Evolutionary conservation across 2,888 invertebrate genomes (phyloP).

Genomic region (Synergus gifuensis): DNA sequence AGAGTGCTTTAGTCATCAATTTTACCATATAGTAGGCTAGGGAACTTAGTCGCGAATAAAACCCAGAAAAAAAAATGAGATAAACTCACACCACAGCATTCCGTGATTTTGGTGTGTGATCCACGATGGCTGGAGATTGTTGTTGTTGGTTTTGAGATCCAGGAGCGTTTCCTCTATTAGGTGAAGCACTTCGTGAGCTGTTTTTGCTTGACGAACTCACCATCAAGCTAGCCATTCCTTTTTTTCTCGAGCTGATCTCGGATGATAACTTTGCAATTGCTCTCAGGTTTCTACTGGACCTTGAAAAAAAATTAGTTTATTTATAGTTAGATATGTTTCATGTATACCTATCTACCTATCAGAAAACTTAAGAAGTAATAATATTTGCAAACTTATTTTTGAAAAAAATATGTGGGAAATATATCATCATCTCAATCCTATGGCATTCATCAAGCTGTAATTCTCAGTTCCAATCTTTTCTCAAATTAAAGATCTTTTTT

Average conservation of each 20-base stretch:
- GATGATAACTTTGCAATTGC: conserved; percentile 55
- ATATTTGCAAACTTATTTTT: not conserved
- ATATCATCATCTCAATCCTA: no score
- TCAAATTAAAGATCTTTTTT: no score
- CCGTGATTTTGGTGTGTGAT: conserved; percentile 72
- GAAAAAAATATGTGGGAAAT: no score
- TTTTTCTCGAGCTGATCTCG: conserved; percentile 54
- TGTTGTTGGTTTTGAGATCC: conserved; percentile 59
- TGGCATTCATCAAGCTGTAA: no score
- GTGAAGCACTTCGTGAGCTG: conserved; percentile 75
- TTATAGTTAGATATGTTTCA: conserved; percentile 33
- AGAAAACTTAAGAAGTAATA: not conserved
- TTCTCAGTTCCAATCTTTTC: no score
- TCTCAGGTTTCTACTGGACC: conserved; percentile 41
- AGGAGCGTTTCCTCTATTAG: conserved; percentile 68
- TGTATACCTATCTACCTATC: not conserved
- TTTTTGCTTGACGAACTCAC: conserved; percentile 73
- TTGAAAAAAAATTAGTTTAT: conserved; percentile 32
- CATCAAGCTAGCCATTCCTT: conserved; percentile 76
- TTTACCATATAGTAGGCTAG: no score
- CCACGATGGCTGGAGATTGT: conserved; percentile 64
- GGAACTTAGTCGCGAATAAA: no score
- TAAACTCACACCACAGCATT: conserved; percentile 72
- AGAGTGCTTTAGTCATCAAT: no score
- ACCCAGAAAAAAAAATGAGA: not conserved